Evolutionary conservation across 2,113 vertebrate species (phyloP), one percentile per base, ranked within the genome.

Genomic region (Phocoena sinus): DNA sequence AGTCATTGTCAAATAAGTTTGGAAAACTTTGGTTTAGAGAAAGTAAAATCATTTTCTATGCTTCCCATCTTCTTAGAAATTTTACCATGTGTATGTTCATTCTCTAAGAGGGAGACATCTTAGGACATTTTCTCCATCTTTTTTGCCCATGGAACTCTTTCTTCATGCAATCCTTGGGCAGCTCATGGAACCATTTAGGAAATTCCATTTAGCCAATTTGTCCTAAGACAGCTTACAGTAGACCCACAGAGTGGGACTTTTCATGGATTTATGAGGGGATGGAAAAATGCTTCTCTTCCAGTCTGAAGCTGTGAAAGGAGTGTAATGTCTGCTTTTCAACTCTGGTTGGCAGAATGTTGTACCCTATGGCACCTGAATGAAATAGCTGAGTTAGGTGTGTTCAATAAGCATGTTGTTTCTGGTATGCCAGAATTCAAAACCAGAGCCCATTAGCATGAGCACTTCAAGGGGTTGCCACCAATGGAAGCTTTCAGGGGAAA

Each of bases 241-340:
- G 81, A 95, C 8, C 68, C 38, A 76, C 25, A 67, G 50, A 84
- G 65, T 53, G n/a, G 56, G 77, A 67, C 0, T 0, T 92, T 95
- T 91, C 38, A 74, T 50, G 38, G 33, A 15, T 97, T 97, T 91
- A 62, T 90, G 63, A 96, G 15, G 68, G 41, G 38, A 41, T 89
- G 94, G 83, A 92, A 94, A 96, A 70, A 83, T 85, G 86, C 8
- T 58, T 84, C 74, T 94, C n/a, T 96, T 95, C 28, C 28, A 93
- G 38, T 53, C n/a, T 70, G 62, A 93, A 71, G 50, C 33, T 81
- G 36, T 92, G 70, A 92, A 95, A 95, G 81, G 91, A 97, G 88
- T 67, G 60, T 26, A 74, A 76, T 70, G 58, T 94, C 76, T 95
- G 74, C 26, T 93, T 93, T 93, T 87, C 77, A 79, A 67, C 50